Percentiles rank a stretch among this genome's conserved stretches.
These are phyloP conservation scores for Nasua narica DNA, from an alignment of 2,797 vertebrate species.

Conservation along the genomic window DNA sequence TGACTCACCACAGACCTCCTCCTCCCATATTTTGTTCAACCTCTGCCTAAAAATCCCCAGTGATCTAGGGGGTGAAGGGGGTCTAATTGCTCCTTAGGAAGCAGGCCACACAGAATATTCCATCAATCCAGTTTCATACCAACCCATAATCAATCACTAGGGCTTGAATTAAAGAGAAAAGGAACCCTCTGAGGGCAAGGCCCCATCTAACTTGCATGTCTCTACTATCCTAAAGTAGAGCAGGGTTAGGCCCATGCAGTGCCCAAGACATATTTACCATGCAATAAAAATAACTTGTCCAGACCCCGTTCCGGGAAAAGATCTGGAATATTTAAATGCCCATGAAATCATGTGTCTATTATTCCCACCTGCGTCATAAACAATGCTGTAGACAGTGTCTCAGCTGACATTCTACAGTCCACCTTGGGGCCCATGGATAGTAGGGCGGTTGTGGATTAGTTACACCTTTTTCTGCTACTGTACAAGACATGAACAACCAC, in stretches of 20 bases:
- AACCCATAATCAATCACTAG: neutral
- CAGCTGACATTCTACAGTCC: no score
- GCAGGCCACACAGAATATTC: neutral
- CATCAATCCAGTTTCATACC: neutral
- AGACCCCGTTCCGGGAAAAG: neutral
- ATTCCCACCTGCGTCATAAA: neutral
- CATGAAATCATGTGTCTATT: neutral
- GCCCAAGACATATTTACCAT: neutral
- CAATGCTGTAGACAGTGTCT: neutral
- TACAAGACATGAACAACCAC: neutral
- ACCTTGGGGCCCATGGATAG: rapidly evolving
- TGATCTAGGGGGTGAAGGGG: rapidly evolving
- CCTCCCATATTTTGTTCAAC: neutral
- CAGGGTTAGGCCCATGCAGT: neutral
- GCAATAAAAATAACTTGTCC: neutral
- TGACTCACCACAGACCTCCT: neutral
- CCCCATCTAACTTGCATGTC: neutral
- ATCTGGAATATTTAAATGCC: neutral
- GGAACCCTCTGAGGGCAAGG: neutral
- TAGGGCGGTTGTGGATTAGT: neutral
- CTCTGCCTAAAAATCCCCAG: neutral
- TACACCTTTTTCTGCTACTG: neutral
- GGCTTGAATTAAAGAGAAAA: neutral
- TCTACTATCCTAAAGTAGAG: neutral
- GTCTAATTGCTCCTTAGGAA: neutral